Evolutionary conservation across 1,140 invertebrate species (phyloP), one percentile per base, ranked within the genome.

Genomic region (Bombus soroeensis): DNA sequence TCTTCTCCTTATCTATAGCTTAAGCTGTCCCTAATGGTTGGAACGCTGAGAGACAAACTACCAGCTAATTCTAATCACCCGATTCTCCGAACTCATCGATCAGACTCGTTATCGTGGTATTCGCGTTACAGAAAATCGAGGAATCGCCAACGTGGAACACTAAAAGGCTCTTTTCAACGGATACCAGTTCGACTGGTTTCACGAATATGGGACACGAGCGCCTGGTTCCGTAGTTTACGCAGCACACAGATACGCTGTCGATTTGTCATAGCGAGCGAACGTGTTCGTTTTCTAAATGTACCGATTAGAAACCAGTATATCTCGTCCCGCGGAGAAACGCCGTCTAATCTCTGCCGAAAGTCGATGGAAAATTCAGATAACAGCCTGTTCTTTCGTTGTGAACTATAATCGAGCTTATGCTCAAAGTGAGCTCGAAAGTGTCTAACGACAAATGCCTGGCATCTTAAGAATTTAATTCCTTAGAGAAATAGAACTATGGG

Each of bases 161-260:
- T 41, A 62, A 66, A 83, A 83, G 57, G 59, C 34, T 43, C 25
- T 68, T 47, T 76, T 68, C 39, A 76, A 68, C 73, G 18, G 43
- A 13, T 62, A 84, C 73, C 82, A 78, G 82, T 71, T 77, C 66
- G 66, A 84, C 82, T 78, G 66, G 82, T 84, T 84, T 78, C 75
- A 53, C 59, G 82, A 84, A 84, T 84, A 84, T 84, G 47, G 82
- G 82, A 84, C 82, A 84, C 62, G 43, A 41, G 37, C 28, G 71
- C 10, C 37, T 22, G 74, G 73, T 78, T 71, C 74, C 73, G 81
- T 77, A 43, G 81, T 77, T 83, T 73, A 37, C 75, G 41, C 28
- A 43, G 62, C 62, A 64, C 73, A 74, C 32, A 53, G 72, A 47
- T 37, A 64, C 22, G 15, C 32, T 41, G 12, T 53, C 71, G 57